These are phyloP conservation scores for Henicopernis longicauda DNA, from an alignment of 2,113 vertebrate species.

Conservation along the genomic window DNA sequence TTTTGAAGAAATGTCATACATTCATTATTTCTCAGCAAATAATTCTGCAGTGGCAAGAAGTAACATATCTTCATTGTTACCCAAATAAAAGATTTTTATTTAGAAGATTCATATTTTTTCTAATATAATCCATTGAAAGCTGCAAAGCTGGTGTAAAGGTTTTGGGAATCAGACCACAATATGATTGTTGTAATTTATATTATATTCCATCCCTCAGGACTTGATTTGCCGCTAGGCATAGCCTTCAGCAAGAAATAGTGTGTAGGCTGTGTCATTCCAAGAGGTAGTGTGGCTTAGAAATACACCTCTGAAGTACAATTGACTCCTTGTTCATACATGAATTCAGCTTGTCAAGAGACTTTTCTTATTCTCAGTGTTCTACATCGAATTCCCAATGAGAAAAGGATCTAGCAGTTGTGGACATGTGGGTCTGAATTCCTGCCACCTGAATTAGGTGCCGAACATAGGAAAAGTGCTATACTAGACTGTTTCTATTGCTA, in stretches of 20 bases:
- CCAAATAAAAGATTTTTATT: background rate
- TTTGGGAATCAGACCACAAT: background rate
- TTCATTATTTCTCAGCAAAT: background rate
- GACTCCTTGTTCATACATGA: slow-evolving; percentile 9
- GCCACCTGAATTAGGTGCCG: background rate
- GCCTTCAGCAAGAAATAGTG: slow-evolving; percentile 12
- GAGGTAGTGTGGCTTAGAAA: background rate
- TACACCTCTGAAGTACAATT: background rate
- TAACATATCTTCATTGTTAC: background rate
- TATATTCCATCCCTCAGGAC: background rate
- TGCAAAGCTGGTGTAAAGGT: background rate
- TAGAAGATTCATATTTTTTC: background rate
- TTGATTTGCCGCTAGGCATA: background rate
- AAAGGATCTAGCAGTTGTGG: background rate
- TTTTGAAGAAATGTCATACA: background rate
- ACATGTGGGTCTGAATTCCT: background rate
- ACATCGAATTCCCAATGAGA: background rate
- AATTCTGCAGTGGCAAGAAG: background rate
- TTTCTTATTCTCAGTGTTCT: background rate
- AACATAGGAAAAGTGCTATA: background rate
- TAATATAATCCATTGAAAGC: background rate
- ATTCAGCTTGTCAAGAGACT: background rate
- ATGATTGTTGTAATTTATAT: background rate
- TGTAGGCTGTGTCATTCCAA: background rate
- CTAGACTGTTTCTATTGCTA: background rate